phyloP scores from a whole-genome alignment of 2,113 vertebrate genomes.

The Clarias batrachus region DNA sequence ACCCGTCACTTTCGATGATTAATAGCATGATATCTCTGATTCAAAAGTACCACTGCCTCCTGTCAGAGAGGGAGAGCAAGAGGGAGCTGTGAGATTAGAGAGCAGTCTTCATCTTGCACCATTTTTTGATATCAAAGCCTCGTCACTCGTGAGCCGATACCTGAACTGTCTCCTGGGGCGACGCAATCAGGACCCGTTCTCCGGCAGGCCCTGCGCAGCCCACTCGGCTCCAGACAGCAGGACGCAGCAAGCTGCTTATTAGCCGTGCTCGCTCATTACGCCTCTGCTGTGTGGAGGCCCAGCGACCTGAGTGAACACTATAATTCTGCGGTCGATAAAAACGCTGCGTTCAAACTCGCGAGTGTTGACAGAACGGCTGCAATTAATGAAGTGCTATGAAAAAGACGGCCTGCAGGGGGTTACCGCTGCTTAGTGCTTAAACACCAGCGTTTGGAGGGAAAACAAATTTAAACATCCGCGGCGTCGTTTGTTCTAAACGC shows the following conservation, averaged over 20 bases:
- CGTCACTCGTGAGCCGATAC: background rate
- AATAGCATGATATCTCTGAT: background rate
- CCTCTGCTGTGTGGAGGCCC: constrained; percentile 18
- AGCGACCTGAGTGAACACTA: constrained; percentile 37
- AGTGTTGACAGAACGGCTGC: constrained; percentile 10
- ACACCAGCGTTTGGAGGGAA: background rate
- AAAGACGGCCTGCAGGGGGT: background rate
- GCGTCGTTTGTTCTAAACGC: no score
- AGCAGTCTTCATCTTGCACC: constrained; percentile 1
- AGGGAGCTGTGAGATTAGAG: background rate
- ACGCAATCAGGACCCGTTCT: constrained; percentile 35
- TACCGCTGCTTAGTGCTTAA: background rate
- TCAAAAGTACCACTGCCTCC: background rate
- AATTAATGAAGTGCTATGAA: constrained; percentile 18
- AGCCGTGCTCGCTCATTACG: constrained; percentile 29
- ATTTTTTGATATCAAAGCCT: background rate
- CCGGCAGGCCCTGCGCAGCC: background rate
- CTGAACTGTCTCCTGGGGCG: background rate
- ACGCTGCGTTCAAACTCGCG: constrained; percentile 23
- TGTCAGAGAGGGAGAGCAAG: background rate
- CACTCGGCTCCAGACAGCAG: background rate
- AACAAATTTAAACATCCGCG: background rate
- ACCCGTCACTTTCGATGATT: background rate
- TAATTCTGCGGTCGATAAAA: constrained; percentile 45
- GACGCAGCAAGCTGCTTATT: constrained; percentile 32